A percentile compares a stretch with the other conserved stretches of the same genome.
Evolutionary conservation across 2,888 invertebrate genomes (phyloP).

Genomic region (Drosophila melanosoma): DNA sequence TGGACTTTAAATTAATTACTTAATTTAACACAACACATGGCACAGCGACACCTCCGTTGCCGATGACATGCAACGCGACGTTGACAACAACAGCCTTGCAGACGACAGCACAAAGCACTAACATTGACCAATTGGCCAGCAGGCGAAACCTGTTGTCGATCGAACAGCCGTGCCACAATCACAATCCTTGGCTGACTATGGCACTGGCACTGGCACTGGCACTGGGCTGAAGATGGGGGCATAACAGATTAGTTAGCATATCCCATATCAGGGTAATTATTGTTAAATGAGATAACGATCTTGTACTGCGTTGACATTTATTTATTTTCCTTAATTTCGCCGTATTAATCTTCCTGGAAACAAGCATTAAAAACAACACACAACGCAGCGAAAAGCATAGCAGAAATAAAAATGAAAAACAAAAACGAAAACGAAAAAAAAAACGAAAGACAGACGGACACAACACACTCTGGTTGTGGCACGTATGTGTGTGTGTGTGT

Average conservation of each 20-base stretch:
- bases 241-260: conserved; percentile 85
- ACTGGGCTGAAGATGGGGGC: conserved; percentile 55
- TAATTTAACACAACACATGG: conserved; percentile 77
- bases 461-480: conserved; percentile 45
- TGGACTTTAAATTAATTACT: conserved; percentile 80
- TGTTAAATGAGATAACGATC: conserved; percentile 86
- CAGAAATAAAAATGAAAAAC: conserved; percentile 30
- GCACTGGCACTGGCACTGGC: neutral
- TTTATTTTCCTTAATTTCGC: conserved; percentile 85
- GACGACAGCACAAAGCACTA: conserved; percentile 72
- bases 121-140: conserved; percentile 62
- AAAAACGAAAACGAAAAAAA: conserved; percentile 12
- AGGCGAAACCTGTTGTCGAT: conserved; percentile 64
- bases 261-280: conserved; percentile 86
- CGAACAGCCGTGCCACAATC: conserved; percentile 26
- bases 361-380: conserved; percentile 65
- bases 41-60: conserved; percentile 69
- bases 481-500: conserved; percentile 37
- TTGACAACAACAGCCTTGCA: conserved; percentile 43
- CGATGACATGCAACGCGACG: conserved; percentile 56
- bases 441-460: conserved; percentile 1
- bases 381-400: conserved; percentile 35
- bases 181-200: conserved; percentile 6
- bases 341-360: conserved; percentile 85
- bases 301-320: conserved; percentile 85